phyloP scores from a whole-genome alignment of 2,888 invertebrate genomes.

The Silvanus unidentatus region DNA sequence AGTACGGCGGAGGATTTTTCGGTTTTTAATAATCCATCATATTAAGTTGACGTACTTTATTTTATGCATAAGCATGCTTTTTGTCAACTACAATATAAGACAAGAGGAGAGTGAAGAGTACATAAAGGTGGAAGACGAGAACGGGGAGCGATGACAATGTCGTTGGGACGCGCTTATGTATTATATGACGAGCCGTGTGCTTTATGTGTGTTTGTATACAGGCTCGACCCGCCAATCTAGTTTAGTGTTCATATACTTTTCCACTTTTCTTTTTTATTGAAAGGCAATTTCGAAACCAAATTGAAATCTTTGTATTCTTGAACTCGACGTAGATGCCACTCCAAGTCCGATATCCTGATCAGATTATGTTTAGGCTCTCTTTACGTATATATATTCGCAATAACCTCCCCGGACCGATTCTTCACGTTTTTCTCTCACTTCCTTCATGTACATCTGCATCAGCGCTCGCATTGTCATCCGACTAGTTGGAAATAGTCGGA shows the following conservation, averaged over 20 bases:
- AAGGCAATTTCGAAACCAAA: constrained; percentile 47
- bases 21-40: constrained; percentile 27
- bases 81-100: constrained; percentile 31
- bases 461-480: no score
- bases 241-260: constrained; percentile 45
- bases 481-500: no score
- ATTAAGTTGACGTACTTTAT: constrained; percentile 24
- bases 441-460: not conserved
- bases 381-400: constrained; percentile 17
- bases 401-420: constrained; percentile 26
- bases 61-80: constrained; percentile 30
- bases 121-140: not conserved
- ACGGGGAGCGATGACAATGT: not conserved
- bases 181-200: no score
- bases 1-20: constrained; percentile 11
- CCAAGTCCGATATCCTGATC: constrained; percentile 45
- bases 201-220: not conserved
- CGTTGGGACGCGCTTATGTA: not conserved
- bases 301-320: constrained; percentile 47
- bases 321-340: constrained; percentile 44
- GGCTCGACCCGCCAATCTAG: constrained; percentile 33
- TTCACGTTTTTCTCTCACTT: constrained; percentile 7
- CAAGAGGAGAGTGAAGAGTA: constrained; percentile 7
- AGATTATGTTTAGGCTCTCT: constrained; percentile 40
- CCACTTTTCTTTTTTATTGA: constrained; percentile 43